Percentiles rank a stretch among this genome's conserved stretches.
Evolutionary conservation across 2,888 invertebrate species (phyloP).

Genomic region (Endotricha flammealis): DNA sequence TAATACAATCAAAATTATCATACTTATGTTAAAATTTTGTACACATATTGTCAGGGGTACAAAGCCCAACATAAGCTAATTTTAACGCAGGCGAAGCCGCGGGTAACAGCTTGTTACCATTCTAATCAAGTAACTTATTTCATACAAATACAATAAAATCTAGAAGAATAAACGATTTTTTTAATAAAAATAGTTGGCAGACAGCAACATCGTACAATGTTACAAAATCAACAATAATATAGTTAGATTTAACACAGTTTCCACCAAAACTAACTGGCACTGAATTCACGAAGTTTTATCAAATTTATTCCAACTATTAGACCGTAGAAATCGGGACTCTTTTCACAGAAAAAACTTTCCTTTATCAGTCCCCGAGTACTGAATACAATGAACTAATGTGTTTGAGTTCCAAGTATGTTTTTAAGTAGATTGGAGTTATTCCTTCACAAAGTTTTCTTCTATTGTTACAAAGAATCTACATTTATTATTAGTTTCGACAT

Average conservation of each 20-base stretch:
- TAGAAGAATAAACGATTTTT: too few relatives aligned
- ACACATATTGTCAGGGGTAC: too few relatives aligned
- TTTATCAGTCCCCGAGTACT: conserved; percentile 23
- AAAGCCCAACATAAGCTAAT: too few relatives aligned
- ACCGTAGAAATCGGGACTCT: conserved; percentile 27
- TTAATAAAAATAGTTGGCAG: too few relatives aligned
- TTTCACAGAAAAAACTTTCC: conserved; percentile 26
- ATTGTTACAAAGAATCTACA: conserved; percentile 1
- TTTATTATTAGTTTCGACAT: too few relatives aligned
- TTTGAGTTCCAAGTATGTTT: conserved; percentile 24
- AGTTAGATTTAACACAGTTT: conserved; percentile 4
- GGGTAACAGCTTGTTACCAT: too few relatives aligned
- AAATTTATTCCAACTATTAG: conserved; percentile 47
- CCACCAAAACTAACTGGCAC: conserved; percentile 28
- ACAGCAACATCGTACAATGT: too few relatives aligned
- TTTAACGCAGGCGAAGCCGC: too few relatives aligned
- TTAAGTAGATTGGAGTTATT: conserved; percentile 20
- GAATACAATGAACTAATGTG: conserved; percentile 37
- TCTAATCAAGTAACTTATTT: too few relatives aligned
- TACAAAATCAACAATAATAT: conserved; percentile 1
- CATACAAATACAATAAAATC: too few relatives aligned
- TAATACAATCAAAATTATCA: too few relatives aligned
- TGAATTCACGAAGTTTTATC: conserved; percentile 31
- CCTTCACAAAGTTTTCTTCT: conserved; percentile 1
- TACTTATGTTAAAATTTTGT: too few relatives aligned